Percentiles rank a stretch among this genome's conserved stretches.
phyloP scores from a whole-genome alignment of 2,888 invertebrate genomes.

The Cosmia pyralina region DNA sequence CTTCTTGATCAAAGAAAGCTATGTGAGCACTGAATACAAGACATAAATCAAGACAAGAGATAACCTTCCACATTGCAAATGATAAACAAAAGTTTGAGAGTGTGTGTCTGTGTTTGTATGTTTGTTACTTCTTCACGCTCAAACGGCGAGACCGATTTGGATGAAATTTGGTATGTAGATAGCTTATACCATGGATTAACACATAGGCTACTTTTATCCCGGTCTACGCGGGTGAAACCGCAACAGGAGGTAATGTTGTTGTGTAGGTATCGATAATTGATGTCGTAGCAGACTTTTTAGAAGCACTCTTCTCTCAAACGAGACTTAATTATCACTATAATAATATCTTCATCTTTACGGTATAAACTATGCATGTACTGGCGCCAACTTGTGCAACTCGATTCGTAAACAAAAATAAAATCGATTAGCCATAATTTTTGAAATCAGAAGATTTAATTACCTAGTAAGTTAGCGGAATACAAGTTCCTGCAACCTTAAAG shows the following conservation, averaged over 20 bases:
- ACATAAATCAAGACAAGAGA: not conserved
- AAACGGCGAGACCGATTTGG: too few relatives aligned
- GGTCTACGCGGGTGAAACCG: too few relatives aligned
- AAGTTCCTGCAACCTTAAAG: slow-evolving; percentile 7
- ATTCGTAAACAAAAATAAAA: slow-evolving; percentile 3
- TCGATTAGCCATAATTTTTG: slow-evolving; percentile 9
- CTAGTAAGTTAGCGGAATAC: slow-evolving; percentile 12
- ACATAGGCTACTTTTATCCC: too few relatives aligned
- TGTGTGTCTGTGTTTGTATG: too few relatives aligned
- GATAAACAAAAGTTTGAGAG: too few relatives aligned
- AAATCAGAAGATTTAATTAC: slow-evolving; percentile 2
- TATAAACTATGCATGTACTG: not conserved
- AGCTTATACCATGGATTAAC: too few relatives aligned
- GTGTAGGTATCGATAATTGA: not conserved
- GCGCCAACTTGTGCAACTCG: not conserved
- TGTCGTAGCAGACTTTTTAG: too few relatives aligned
- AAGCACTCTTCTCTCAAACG: too few relatives aligned
- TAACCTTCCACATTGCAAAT: not conserved
- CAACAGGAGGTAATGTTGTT: not conserved
- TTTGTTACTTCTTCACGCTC: too few relatives aligned
- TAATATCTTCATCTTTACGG: too few relatives aligned
- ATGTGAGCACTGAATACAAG: not conserved
- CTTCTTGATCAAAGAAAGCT: not conserved
- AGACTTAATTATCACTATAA: too few relatives aligned
- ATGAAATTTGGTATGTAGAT: too few relatives aligned